Evolutionary conservation across 2,797 vertebrate genomes (phyloP), one percentile per base, ranked within the genome.

Genomic region (Acridotheres tristis): DNA sequence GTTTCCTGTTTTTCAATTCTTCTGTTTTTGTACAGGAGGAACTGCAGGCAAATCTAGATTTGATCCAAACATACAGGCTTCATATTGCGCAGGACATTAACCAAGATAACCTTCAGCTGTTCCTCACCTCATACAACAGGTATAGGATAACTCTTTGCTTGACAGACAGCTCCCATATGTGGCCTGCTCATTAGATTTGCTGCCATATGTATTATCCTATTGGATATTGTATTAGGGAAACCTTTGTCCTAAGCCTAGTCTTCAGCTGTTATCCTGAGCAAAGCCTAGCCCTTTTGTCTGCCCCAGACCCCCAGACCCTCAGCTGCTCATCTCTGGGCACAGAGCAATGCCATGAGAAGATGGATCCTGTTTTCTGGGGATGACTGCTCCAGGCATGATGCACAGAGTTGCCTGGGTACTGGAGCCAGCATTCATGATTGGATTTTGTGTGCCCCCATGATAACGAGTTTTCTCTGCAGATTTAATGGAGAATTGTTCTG

Each of bases 61-160:
- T 99, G 93, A 98, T 99, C 96, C 99, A 99, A 97, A 99, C 99
- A 0, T 99, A 99, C 97, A 98, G 99, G 86, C 98, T 99, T 66
- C 99, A 99, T 96, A 98, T 99, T 23, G 98, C 99, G 7, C 99
- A 99, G 96, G 99, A 99, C 55, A 98, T 99, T 62, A 99, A 99
- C 55, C 99, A 99, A 96, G 98, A 99, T 23, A 99, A 99, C 96
- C 97, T 99, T 81, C 98, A 98, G 47, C 98, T 99, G 86, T 99
- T 99, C 95, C 98, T 98, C 94, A 97, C 97, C 72, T 98, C 98
- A 62, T 99, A 99, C 92, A 98, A 99, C 93, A 98, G 98, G 99
- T 99, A 98, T 43, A 23, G 38, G 45, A 89, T 45, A 50, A 16
- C 13, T 48, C 92, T 84, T 54, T 75, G 30, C 61, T 38, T 42